Conservation (phyloP, 2,888 invertebrate genomes). For the Odontothrips loti region DNA sequence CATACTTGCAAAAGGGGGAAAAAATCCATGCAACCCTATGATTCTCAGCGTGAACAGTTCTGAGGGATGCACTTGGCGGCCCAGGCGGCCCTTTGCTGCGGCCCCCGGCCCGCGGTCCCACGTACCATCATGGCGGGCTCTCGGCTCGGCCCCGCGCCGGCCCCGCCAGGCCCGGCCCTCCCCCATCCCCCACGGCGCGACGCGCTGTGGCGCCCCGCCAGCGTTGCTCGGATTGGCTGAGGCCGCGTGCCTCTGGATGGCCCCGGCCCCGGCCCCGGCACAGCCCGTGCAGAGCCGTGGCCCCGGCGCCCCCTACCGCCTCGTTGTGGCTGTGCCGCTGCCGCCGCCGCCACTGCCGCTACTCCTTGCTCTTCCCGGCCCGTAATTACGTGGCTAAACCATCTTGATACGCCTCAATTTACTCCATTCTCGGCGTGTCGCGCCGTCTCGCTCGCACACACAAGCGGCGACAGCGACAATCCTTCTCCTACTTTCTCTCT, state of each 20-base stretch:
- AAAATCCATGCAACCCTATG: too few relatives aligned
- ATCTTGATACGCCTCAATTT: constrained; percentile 23
- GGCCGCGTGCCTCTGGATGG: neutral
- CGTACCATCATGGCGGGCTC: too few relatives aligned
- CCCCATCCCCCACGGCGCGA: neutral
- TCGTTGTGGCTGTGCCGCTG: neutral
- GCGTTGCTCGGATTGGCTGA: neutral
- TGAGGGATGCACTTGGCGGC: too few relatives aligned
- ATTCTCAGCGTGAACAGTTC: too few relatives aligned
- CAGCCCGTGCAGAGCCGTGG: too few relatives aligned
- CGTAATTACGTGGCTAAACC: constrained; percentile 1
- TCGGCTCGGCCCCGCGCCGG: neutral
- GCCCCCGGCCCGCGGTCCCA: too few relatives aligned
- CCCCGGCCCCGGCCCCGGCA: too few relatives aligned
- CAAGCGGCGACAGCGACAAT: too few relatives aligned
- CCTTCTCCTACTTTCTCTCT: neutral
- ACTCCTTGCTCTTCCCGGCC: neutral
- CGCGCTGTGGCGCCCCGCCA: neutral
- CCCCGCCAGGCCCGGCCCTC: neutral
- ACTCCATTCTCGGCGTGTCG: constrained; percentile 3
- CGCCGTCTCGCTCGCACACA: neutral
- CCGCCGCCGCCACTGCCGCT: neutral
- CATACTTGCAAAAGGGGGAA: too few relatives aligned
- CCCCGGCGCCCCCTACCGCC: too few relatives aligned
- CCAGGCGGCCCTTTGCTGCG: too few relatives aligned